Percentiles rank a stretch among this genome's conserved stretches.
These are phyloP conservation scores for Drosophila gunungcola DNA, from an alignment of 1,140 invertebrate species.

Conservation along the genomic window DNA sequence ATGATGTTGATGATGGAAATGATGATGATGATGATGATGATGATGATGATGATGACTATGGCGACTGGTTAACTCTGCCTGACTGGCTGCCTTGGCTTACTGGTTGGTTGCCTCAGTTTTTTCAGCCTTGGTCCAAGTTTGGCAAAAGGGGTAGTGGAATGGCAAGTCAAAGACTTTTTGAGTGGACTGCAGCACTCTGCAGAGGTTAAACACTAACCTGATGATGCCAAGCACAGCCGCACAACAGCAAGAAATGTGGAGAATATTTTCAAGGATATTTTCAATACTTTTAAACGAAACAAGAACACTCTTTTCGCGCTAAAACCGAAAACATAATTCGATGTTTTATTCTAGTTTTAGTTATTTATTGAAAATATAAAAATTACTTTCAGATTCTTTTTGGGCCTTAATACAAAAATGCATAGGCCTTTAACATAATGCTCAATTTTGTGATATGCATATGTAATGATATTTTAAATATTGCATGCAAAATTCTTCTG, in stretches of 20 bases:
- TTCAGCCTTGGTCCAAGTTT: slow-evolving; percentile 27
- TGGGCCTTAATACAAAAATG: too few species aligned
- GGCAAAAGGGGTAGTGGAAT: slow-evolving; percentile 22
- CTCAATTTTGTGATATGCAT: not conserved
- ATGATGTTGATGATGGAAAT: not conserved
- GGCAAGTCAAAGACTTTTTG: slow-evolving; percentile 78
- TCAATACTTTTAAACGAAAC: not conserved
- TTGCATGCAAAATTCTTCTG: not conserved
- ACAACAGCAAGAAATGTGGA: slow-evolving; percentile 44
- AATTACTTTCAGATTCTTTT: too few species aligned
- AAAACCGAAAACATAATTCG: too few species aligned
- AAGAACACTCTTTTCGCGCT: slow-evolving; percentile 7
- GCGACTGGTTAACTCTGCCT: slow-evolving; percentile 59
- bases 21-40: not conserved
- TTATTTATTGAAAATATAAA: too few species aligned
- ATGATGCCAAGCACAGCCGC: slow-evolving; percentile 58
- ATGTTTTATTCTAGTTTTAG: too few species aligned
- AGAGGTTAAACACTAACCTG: slow-evolving; percentile 77
- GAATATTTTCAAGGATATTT: not conserved
- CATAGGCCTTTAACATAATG: too few species aligned
- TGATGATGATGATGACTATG: slow-evolving; percentile 15
- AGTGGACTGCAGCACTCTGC: slow-evolving; percentile 76
- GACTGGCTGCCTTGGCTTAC: slow-evolving; percentile 66
- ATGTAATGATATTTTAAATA: too few species aligned
- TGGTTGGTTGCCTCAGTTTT: slow-evolving; percentile 52